Evolutionary conservation across 2,888 invertebrate genomes (phyloP), one percentile per base, ranked within the genome.

Genomic region (Nesidiocoris tenuis): DNA sequence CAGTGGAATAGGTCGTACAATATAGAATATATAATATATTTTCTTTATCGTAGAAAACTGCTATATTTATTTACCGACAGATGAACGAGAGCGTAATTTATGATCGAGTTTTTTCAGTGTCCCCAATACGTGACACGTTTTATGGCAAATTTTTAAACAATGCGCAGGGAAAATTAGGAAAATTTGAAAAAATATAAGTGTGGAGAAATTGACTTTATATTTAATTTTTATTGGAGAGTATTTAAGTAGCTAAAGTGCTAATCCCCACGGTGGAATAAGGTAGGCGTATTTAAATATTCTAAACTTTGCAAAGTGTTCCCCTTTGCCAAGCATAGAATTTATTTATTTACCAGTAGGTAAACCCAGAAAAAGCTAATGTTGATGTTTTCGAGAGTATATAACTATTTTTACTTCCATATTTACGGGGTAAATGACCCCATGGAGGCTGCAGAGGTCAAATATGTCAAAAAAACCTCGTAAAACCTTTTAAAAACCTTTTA

Each of bases 31-130:
- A 39, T 39, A 39, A 64, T 77, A 77, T 77, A 78, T 78, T 78
- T 77, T 78, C 78, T 76, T 78, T 77, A 77, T 74, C 74, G 68
- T 76, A 71, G 66, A 61, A 25, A 76, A 77, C 65, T 23, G 66
- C 75, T 68, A 67, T 70, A 70, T 70, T 75, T 75, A 75, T 61
- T 68, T 64, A 56, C 55, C n/a, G 61, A 67, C 18, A 55, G 22
- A 67, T 56, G 21, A 67, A 70, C 54, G 54, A 22, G 76, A 68
- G 57, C n/a, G 76, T 65, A 64, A 55, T 74, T 75, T 77, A 76
- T 77, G 77, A 77, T 74, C 76, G 59, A 72, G 61, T 77, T 74
- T 71, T 74, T 72, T 72, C 39, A 61, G 25, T 61, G 72, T 61
- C 61, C 54, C 39, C 61, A 19, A 12, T 19, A 17, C 61, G 39